Percentiles rank a stretch among this genome's conserved stretches.
Conservation (phyloP, 2,888 invertebrate genomes). For the Megaustenia siamemsis region DNA sequence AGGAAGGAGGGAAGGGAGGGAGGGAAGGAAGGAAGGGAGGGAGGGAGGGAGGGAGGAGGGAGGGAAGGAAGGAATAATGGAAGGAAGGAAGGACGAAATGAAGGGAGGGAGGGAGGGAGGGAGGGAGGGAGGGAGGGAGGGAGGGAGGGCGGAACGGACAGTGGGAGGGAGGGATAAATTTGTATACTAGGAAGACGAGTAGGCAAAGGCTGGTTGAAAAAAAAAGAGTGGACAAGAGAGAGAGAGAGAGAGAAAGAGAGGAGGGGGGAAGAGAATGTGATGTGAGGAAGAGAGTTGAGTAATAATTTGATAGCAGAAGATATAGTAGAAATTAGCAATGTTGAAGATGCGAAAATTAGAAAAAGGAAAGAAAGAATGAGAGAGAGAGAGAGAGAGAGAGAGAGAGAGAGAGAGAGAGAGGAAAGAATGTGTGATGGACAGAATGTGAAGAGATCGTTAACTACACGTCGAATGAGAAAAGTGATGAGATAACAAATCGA, state of each 20-base stretch:
- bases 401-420: no score
- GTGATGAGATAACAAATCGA: no score
- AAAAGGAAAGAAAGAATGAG: no score
- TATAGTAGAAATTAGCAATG: background rate
- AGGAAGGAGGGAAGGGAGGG: background rate
- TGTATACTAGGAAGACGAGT: background rate
- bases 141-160: background rate
- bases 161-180: background rate
- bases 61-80: background rate
- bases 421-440: no score
- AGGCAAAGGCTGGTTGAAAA: background rate
- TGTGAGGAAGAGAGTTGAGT: background rate
- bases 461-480: background rate
- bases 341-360: background rate
- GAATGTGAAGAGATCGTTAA: conserved; percentile 7
- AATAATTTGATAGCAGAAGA: conserved; percentile 16
- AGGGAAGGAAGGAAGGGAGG: background rate
- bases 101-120: background rate
- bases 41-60: background rate
- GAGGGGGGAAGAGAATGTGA: no score
- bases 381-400: no score
- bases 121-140: background rate
- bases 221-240: background rate
- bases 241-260: background rate
- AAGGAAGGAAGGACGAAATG: background rate